A percentile compares a stretch with the other conserved stretches of the same genome.
Evolutionary conservation across 1,140 invertebrate species (phyloP).

Genomic region (Anoplophora glabripennis): DNA sequence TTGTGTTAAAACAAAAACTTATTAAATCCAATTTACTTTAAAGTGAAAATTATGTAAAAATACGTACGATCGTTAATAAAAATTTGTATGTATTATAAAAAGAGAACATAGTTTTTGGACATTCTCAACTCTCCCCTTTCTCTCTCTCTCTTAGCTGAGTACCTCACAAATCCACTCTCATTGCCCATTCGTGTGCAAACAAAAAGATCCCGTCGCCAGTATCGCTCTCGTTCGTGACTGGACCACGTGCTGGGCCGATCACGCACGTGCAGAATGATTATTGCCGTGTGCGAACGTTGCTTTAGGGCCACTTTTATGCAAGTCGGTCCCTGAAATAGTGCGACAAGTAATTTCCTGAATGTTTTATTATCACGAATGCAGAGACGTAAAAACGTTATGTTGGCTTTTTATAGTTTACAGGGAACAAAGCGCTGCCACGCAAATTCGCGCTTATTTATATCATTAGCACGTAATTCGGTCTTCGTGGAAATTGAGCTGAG

Average conservation of each 20-base stretch:
- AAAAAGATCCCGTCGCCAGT: not conserved
- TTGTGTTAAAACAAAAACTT: too few relatives aligned
- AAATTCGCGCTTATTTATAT: too few relatives aligned
- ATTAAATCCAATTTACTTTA: too few relatives aligned
- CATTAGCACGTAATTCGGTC: too few relatives aligned
- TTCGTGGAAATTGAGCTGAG: too few relatives aligned
- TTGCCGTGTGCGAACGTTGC: not conserved
- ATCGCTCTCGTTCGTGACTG: constrained; percentile 15
- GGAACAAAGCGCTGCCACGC: too few relatives aligned
- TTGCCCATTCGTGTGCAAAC: not conserved
- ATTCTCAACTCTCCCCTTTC: not conserved
- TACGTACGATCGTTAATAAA: not conserved
- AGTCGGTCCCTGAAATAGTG: constrained; percentile 24
- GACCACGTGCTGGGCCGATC: constrained; percentile 20
- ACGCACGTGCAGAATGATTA: constrained; percentile 26
- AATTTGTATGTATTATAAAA: not conserved
- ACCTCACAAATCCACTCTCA: not conserved
- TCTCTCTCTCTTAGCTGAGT: not conserved
- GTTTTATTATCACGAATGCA: constrained; percentile 10
- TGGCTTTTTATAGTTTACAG: constrained; percentile 1
- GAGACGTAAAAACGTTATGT: not conserved
- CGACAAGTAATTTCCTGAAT: constrained; percentile 29
- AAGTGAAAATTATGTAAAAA: not conserved
- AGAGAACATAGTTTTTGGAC: not conserved
- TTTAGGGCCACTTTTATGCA: constrained; percentile 12